phyloP scores from a whole-genome alignment of 2,888 invertebrate genomes.

The Zelleria hepariella region DNA sequence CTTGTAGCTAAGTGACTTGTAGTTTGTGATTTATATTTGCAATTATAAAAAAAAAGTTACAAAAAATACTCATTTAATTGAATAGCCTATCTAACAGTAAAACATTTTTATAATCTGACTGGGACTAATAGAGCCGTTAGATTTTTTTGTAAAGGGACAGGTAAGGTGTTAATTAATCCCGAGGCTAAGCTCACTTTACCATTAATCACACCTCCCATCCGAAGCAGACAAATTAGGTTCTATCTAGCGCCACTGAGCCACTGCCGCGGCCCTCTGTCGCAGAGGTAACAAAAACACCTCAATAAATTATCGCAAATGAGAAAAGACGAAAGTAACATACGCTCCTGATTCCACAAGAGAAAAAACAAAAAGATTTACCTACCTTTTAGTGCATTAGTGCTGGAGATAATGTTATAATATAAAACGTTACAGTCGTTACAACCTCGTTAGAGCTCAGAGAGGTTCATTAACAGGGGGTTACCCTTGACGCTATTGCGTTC shows the following conservation, averaged over 20 bases:
- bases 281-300: slow-evolving; percentile 18
- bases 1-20: no score
- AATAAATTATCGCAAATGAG: slow-evolving; percentile 27
- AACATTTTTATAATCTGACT: no score
- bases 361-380: background rate
- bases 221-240: background rate
- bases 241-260: no score
- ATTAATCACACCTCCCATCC: background rate
- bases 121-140: no score
- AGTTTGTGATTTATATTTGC: no score
- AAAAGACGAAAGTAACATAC: background rate
- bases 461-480: background rate
- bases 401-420: background rate
- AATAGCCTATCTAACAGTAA: no score
- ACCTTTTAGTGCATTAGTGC: background rate
- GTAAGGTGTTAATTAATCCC: no score
- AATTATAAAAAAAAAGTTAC: no score
- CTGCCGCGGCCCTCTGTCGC: background rate
- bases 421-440: background rate
- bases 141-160: no score
- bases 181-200: no score
- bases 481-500: no score
- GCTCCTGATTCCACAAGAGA: background rate
- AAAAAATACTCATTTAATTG: no score
- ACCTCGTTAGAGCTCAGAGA: background rate